These are phyloP conservation scores for Stercorarius parasiticus DNA, from an alignment of 2,113 vertebrate species.

Conservation along the genomic window DNA sequence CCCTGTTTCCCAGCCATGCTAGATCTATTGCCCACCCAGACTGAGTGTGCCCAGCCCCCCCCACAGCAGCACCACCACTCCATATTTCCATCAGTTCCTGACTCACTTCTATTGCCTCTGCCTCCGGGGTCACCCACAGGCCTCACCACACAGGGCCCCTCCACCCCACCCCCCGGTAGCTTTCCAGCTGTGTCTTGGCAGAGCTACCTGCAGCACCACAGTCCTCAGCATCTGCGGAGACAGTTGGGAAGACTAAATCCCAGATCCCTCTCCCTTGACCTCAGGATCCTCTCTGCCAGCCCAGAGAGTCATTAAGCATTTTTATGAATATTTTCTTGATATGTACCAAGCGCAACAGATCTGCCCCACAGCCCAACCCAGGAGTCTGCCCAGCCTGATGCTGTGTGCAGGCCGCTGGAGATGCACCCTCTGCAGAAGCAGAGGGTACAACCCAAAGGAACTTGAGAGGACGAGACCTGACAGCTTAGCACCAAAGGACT, in stretches of 20 bases:
- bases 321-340: neutral
- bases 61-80: neutral
- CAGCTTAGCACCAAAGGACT: neutral
- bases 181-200: neutral
- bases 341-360: neutral
- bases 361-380: neutral
- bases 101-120: neutral
- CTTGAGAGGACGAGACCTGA: neutral
- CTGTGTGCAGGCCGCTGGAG: rapidly evolving
- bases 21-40: neutral
- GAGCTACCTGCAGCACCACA: neutral
- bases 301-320: neutral
- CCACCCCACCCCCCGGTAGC: neutral
- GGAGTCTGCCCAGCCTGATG: neutral
- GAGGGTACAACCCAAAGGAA: neutral
- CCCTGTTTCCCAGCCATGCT: neutral
- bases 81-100: neutral
- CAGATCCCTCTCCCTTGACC: neutral
- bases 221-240: neutral
- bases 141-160: rapidly evolving
- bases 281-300: neutral
- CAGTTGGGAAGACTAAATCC: neutral
- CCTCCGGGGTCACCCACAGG: neutral
- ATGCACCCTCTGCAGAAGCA: neutral
- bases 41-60: neutral